Evolutionary conservation across 2,797 vertebrate genomes (phyloP).

Genomic region (Coendou prehensilis): DNA sequence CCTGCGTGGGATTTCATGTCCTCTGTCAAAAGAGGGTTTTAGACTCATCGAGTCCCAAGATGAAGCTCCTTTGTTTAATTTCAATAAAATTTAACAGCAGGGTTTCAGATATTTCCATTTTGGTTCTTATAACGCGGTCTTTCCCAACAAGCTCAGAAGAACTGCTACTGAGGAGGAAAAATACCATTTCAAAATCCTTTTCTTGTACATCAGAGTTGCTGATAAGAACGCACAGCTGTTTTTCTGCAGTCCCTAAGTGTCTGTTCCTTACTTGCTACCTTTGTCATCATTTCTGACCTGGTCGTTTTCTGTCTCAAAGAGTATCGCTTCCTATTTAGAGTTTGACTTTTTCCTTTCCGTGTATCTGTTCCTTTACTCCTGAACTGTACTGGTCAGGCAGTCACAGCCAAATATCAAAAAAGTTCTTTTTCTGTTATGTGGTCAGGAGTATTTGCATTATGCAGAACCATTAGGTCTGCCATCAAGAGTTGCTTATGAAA

Average conservation of each 20-base stretch:
- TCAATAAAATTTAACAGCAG: not conserved
- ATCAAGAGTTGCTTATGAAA: slow-evolving; percentile 22
- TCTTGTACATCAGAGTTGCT: not conserved
- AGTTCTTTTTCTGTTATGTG: not conserved
- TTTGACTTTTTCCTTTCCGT: not conserved
- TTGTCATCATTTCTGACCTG: not conserved
- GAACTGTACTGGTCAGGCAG: not conserved
- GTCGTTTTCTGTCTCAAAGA: not conserved
- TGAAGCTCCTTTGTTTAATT: not conserved
- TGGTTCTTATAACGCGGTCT: not conserved
- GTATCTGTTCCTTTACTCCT: not conserved
- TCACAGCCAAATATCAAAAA: not conserved
- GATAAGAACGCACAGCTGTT: slow-evolving; percentile 4
- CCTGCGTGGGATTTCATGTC: not conserved
- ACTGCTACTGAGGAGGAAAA: not conserved
- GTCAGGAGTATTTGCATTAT: not conserved
- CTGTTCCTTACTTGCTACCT: not conserved
- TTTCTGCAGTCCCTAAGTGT: not conserved
- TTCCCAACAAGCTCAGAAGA: not conserved
- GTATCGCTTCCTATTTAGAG: not conserved
- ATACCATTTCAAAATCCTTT: not conserved
- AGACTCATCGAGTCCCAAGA: not conserved
- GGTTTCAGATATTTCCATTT: not conserved
- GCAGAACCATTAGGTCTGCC: slow-evolving; percentile 40
- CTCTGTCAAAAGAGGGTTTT: not conserved